Percentiles rank a stretch among this genome's conserved stretches.
Conservation (phyloP, 2,113 vertebrate genomes). For the Elachura formosa region DNA sequence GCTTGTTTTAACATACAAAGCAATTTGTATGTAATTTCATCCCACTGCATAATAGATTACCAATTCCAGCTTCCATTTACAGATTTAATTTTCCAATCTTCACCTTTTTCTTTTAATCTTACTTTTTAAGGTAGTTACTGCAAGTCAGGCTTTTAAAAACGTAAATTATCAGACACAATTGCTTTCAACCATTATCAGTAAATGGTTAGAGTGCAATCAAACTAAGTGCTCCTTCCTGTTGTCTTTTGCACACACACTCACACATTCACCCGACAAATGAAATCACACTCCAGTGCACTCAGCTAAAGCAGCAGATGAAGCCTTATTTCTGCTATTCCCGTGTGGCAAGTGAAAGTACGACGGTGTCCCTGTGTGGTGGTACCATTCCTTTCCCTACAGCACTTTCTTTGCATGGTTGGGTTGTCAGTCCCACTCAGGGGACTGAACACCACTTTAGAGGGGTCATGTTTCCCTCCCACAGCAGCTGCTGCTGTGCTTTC, state of each 20-base stretch:
- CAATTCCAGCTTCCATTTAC: background rate
- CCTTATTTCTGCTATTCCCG: background rate
- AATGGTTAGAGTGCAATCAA: constrained; percentile 38
- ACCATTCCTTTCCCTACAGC: background rate
- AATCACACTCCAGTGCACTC: background rate
- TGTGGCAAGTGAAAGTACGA: background rate
- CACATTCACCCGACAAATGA: background rate
- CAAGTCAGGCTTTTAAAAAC: constrained; percentile 35
- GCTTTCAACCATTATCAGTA: constrained; percentile 40
- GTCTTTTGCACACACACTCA: background rate
- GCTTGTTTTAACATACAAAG: background rate
- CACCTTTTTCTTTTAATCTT: background rate
- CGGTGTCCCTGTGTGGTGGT: accelerated
- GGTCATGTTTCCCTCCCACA: background rate
- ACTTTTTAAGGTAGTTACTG: constrained; percentile 22
- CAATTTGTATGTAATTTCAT: background rate
- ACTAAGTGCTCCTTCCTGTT: constrained; percentile 53
- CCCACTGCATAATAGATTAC: background rate
- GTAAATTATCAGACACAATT: constrained; percentile 18
- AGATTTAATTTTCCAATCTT: background rate
- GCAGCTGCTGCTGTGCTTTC: background rate
- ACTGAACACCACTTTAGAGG: background rate
- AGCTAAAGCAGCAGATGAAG: background rate
- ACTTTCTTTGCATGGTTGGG: background rate
- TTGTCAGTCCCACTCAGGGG: background rate